Conservation (phyloP, 2,797 vertebrate species). For the Delichon dasypus region DNA sequence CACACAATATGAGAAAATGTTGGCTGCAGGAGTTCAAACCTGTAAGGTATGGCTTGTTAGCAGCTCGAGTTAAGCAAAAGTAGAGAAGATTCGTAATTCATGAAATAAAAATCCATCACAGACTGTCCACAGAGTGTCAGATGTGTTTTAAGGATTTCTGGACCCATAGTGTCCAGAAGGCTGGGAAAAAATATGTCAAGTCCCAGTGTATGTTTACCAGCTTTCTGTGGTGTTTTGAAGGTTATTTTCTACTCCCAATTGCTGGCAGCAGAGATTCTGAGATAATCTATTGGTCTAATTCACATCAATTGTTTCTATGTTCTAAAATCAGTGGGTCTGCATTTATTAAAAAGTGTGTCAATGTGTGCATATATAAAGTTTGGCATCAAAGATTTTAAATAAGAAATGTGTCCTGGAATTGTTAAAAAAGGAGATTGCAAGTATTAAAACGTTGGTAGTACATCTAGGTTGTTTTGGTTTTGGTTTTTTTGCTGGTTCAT, state of each 20-base stretch:
- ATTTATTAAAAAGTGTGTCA: neutral
- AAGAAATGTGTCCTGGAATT: neutral
- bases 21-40: neutral
- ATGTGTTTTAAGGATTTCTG: neutral
- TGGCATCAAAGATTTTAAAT: neutral
- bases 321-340: neutral
- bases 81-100: neutral
- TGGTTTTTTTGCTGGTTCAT: neutral
- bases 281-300: neutral
- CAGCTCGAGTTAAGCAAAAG: neutral
- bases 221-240: neutral
- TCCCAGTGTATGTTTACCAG: neutral
- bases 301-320: neutral
- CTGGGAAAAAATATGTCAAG: neutral
- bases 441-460: constrained; percentile 43
- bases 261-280: neutral
- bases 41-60: fast-evolving
- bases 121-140: neutral
- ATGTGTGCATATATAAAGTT: neutral
- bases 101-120: neutral
- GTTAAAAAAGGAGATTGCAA: constrained; percentile 64
- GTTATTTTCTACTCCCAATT: neutral
- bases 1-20: neutral
- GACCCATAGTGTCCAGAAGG: neutral
- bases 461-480: neutral